These are phyloP conservation scores for Drosophila kurseongensis DNA, from an alignment of 1,140 invertebrate genomes.

Conservation along the genomic window DNA sequence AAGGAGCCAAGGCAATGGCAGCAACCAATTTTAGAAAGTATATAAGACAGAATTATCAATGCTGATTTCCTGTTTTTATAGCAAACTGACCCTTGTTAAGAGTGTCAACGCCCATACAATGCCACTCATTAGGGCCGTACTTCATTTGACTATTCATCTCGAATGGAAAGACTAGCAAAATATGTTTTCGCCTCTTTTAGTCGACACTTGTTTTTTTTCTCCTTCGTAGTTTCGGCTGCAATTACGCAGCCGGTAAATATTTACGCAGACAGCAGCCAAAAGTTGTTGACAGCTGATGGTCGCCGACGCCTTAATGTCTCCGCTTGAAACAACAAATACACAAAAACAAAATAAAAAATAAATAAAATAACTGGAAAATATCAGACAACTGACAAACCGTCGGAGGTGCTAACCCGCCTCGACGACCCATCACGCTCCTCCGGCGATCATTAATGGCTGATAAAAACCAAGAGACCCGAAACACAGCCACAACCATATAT, in stretches of 20 bases:
- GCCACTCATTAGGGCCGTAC: slow-evolving; percentile 40
- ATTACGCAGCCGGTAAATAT: slow-evolving; percentile 63
- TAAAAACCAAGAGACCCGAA: slow-evolving; percentile 29
- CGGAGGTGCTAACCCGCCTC: slow-evolving; percentile 42
- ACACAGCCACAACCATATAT: slow-evolving; percentile 22
- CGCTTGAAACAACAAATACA: not conserved
- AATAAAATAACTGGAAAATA: slow-evolving; percentile 42
- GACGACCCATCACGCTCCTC: slow-evolving; percentile 42
- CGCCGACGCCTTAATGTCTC: slow-evolving; percentile 34
- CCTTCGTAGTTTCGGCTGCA: slow-evolving; percentile 41
- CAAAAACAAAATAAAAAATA: slow-evolving; percentile 13
- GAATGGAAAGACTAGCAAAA: slow-evolving; percentile 9
- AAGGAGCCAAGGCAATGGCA: slow-evolving; percentile 9
- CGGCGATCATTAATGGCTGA: slow-evolving; percentile 54
- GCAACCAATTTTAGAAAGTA: slow-evolving; percentile 28
- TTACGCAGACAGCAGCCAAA: slow-evolving; percentile 53
- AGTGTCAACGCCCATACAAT: slow-evolving; percentile 37
- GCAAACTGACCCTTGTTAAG: slow-evolving; percentile 28
- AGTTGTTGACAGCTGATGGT: slow-evolving; percentile 57
- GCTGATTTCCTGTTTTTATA: not conserved
- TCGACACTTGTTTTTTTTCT: slow-evolving; percentile 18
- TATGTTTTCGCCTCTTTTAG: slow-evolving; percentile 17
- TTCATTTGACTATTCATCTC: slow-evolving; percentile 28
- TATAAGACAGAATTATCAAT: slow-evolving; percentile 10
- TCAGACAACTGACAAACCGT: slow-evolving; percentile 41